Percentiles rank a stretch among this genome's conserved stretches.
Conservation (phyloP, 1,140 invertebrate genomes). For the Panagrolaimus sp. region DNA sequence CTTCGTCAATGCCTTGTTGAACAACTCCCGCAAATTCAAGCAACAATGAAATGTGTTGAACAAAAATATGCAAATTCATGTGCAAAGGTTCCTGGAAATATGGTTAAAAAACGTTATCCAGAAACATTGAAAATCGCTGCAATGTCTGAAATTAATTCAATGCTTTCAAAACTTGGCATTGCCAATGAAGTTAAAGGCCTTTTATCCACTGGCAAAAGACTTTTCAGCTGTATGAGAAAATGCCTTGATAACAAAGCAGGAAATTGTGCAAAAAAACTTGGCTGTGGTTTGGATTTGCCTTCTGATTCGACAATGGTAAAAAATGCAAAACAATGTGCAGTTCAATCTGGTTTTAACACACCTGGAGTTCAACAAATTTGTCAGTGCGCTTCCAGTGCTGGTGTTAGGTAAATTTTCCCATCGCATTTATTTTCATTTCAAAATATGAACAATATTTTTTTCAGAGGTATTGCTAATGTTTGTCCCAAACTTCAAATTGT, state of each 20-base stretch:
- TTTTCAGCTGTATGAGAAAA: slow-evolving; percentile 7
- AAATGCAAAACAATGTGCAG: slow-evolving; percentile 12
- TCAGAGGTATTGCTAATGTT: no score
- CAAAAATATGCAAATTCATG: background rate
- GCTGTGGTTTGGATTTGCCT: background rate
- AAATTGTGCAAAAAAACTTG: slow-evolving; percentile 6
- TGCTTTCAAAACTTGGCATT: background rate
- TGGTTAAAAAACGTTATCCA: slow-evolving; percentile 7
- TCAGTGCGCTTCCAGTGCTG: background rate
- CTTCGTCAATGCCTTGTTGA: background rate
- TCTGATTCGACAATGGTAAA: background rate
- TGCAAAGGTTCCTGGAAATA: background rate
- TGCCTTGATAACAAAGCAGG: slow-evolving; percentile 12
- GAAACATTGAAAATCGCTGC: slow-evolving; percentile 12
- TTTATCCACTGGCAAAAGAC: background rate
- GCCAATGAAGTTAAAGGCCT: slow-evolving; percentile 2
- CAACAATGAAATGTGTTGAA: slow-evolving; percentile 1
- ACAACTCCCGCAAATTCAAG: background rate
- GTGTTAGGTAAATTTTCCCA: background rate
- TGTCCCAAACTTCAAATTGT: no score
- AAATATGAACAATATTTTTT: no score
- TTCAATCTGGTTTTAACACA: slow-evolving; percentile 11
- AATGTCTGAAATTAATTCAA: slow-evolving; percentile 14
- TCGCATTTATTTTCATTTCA: no score
- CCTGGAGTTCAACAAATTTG: background rate